Conservation (phyloP, 2,797 vertebrate genomes). For the Denticeps clupeoides region DNA sequence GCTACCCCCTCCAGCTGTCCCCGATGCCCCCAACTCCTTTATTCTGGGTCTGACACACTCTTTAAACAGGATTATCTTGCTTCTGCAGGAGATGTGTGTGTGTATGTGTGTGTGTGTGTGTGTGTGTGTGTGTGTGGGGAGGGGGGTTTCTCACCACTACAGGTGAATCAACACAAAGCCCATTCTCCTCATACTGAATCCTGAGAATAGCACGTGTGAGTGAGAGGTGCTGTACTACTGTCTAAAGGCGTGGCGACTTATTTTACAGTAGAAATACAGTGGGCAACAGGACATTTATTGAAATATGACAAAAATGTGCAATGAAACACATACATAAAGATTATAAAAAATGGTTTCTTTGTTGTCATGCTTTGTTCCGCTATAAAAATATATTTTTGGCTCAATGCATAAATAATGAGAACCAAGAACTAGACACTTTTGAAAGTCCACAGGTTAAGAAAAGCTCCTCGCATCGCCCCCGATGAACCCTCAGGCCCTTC, state of each 20-base stretch:
- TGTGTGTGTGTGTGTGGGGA: background rate
- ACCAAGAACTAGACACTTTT: too few relatives aligned
- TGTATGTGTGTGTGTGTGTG: background rate
- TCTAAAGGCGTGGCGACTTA: too few relatives aligned
- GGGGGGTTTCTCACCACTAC: constrained; percentile 9
- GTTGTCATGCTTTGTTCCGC: too few relatives aligned
- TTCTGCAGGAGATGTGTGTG: constrained; percentile 14
- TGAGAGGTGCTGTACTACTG: too few relatives aligned
- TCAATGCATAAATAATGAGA: too few relatives aligned
- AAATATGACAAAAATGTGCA: too few relatives aligned
- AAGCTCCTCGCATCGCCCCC: too few relatives aligned
- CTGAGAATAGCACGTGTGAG: constrained; percentile 4
- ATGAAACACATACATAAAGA: too few relatives aligned
- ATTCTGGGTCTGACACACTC: constrained; percentile 29
- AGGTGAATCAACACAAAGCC: constrained; percentile 18
- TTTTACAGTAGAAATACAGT: too few relatives aligned
- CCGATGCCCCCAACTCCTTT: constrained; percentile 14
- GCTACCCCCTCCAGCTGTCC: constrained; percentile 1
- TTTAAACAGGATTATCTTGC: constrained; percentile 36
- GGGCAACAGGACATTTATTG: too few relatives aligned
- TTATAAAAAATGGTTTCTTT: too few relatives aligned
- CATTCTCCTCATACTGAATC: constrained; percentile 7
- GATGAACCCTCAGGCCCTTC: constrained; percentile 10
- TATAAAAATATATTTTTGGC: too few relatives aligned
- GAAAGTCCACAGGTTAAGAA: background rate